Conservation (phyloP, 2,888 invertebrate genomes). For the Synanthedon formicaeformis region DNA sequence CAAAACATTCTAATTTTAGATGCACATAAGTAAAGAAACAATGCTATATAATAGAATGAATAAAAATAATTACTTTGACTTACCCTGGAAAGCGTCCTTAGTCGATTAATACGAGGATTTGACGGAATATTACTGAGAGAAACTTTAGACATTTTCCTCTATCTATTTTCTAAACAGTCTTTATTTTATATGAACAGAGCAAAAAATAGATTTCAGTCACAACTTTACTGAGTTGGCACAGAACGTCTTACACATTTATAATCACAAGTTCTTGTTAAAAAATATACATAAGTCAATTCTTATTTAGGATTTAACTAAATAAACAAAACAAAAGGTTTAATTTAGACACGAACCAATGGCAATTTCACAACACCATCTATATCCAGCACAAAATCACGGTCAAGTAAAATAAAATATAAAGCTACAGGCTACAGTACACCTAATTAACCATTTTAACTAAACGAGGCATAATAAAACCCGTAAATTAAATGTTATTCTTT, state of each 20-base stretch:
- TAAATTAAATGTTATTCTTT: too few species aligned
- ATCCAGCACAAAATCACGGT: slow-evolving; percentile 4
- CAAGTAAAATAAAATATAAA: background rate
- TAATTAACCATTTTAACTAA: too few species aligned
- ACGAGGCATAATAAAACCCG: too few species aligned
- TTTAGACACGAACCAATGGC: slow-evolving; percentile 30
- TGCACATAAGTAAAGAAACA: background rate
- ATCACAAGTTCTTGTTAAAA: slow-evolving; percentile 21
- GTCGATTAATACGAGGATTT: slow-evolving; percentile 56
- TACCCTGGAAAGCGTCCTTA: slow-evolving; percentile 62
- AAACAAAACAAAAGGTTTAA: slow-evolving; percentile 41
- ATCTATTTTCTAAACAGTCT: slow-evolving; percentile 12
- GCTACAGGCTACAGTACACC: too few species aligned
- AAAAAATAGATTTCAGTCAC: slow-evolving; percentile 36
- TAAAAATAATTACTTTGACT: slow-evolving; percentile 18
- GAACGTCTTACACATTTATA: slow-evolving; percentile 15
- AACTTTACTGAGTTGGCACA: slow-evolving; percentile 28
- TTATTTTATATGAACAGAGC: slow-evolving; percentile 24
- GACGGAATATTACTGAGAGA: slow-evolving; percentile 62
- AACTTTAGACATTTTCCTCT: slow-evolving; percentile 54
- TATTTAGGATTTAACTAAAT: slow-evolving; percentile 23
- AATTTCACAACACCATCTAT: slow-evolving; percentile 37
- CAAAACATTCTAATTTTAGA: slow-evolving; percentile 7
- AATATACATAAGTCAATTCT: slow-evolving; percentile 16
- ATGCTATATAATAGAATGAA: background rate